A percentile compares a stretch with the other conserved stretches of the same genome.
phyloP scores from a whole-genome alignment of 2,113 vertebrate species.

The Bombycilla garrulus region DNA sequence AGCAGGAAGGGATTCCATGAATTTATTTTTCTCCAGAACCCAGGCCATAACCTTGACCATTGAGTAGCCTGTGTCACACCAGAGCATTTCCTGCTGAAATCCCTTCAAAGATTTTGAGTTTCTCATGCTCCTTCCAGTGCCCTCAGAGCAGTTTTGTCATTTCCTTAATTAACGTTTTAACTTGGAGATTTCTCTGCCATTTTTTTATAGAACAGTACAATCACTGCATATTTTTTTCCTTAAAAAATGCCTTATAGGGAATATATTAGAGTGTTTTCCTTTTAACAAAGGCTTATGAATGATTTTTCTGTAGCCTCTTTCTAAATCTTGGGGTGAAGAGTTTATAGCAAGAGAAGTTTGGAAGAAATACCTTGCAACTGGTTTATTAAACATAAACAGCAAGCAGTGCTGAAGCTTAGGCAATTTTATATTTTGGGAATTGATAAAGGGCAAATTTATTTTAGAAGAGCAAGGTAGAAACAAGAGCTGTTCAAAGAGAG shows the following conservation, averaged over 20 bases:
- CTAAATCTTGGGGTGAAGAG: background rate
- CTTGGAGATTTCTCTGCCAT: background rate
- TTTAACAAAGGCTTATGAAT: background rate
- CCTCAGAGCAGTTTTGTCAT: background rate
- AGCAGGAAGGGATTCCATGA: background rate
- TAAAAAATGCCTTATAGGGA: background rate
- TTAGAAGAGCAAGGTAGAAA: background rate
- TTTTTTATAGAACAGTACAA: background rate
- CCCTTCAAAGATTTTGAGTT: background rate
- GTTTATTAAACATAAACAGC: background rate
- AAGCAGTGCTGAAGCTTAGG: background rate
- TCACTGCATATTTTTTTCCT: fast-evolving
- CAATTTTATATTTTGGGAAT: background rate
- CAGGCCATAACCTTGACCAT: background rate
- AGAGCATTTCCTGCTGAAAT: background rate
- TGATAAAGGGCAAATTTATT: background rate
- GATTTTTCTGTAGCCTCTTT: background rate
- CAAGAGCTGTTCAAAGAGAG: background rate
- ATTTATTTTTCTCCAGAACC: background rate
- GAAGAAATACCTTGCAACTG: background rate
- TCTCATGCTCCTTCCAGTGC: constrained; percentile 2
- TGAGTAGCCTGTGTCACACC: background rate
- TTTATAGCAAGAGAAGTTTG: background rate
- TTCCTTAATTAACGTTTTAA: background rate
- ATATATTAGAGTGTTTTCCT: background rate